Base-by-base conservation (phyloP, 2,888 invertebrate species). In the Megalurothrips usitatus region DNA sequence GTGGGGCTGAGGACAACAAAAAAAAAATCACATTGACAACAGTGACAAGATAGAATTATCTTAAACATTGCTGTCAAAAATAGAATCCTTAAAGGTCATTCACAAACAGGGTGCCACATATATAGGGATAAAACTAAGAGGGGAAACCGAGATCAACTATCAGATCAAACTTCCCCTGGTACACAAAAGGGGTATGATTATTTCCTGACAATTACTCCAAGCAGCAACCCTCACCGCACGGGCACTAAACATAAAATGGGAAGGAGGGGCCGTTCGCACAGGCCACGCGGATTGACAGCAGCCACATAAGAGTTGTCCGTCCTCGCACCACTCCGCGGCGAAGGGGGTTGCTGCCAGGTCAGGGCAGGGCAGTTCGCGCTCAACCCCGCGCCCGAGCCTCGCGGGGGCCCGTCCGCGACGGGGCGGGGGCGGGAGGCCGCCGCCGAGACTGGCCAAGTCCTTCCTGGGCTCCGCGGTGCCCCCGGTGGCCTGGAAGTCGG, bases 1-100 rank as follows among this genome's bases (percentile, higher is more conserved):
- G 28, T 80, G 80, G 48, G 80, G 58, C 88, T 11, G 89, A 89
- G 82, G 85, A 86, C 82, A 89, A 89, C 83, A 89, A 89, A 84
- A 86, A 87, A 79, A 81, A 81, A 79, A 43, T 43, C 6, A 43
- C 6, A 43, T 43, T 4, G 6, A 43, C 6, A 43, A 43, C 34
- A 43, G 2, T 43, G 2, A 43, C 34, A 43, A 43, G 34, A 43
- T 2, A 43, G 34, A 6, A 43, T 6, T 43, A 4, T 43, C 34
- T 43, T 2, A 43, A 43, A 2, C 6, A 6, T 43, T 43, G 3
- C 34, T 43, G 34, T 6, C 6, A n/a, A 6, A 58, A 58, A 58
- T 19, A 58, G 17, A 58, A 52, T 1, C 14, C 14, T 19, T 14
- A 58, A 58, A 14, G 19, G 19, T 58, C 17, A 58, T 6, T 26